Evolutionary conservation across 2,113 vertebrate species (phyloP).

Genomic region (human (Homo sapiens)): DNA sequence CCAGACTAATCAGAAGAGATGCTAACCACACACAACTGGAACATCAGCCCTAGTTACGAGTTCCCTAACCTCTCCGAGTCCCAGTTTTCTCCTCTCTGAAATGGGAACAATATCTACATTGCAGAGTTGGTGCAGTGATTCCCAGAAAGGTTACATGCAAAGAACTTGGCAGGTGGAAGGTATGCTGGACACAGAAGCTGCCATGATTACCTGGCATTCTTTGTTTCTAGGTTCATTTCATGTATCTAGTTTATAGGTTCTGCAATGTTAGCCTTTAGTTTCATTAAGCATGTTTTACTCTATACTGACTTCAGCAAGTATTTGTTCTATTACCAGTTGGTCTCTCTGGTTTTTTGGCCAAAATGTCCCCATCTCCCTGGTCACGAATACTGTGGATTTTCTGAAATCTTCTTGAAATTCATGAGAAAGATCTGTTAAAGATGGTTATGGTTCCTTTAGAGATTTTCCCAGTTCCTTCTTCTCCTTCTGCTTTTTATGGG

Average conservation of each 20-base stretch:
- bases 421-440: neutral
- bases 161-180: neutral
- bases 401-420: constrained; percentile 10
- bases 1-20: neutral
- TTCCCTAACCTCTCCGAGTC: neutral
- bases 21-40: neutral
- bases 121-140: neutral
- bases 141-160: neutral
- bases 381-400: neutral
- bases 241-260: neutral
- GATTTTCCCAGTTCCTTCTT: neutral
- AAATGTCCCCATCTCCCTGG: neutral
- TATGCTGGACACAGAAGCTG: neutral
- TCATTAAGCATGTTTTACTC: neutral
- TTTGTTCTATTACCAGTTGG: neutral
- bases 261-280: neutral
- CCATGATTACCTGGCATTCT: neutral
- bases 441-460: neutral
- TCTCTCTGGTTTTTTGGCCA: constrained; percentile 17
- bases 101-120: neutral
- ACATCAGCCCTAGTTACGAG: neutral
- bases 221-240: neutral
- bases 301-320: neutral
- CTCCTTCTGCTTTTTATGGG: neutral
- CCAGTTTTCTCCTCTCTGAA: neutral